Base-by-base conservation (phyloP, 2,797 vertebrate genomes). In the Propithecus deckenii region DNA sequence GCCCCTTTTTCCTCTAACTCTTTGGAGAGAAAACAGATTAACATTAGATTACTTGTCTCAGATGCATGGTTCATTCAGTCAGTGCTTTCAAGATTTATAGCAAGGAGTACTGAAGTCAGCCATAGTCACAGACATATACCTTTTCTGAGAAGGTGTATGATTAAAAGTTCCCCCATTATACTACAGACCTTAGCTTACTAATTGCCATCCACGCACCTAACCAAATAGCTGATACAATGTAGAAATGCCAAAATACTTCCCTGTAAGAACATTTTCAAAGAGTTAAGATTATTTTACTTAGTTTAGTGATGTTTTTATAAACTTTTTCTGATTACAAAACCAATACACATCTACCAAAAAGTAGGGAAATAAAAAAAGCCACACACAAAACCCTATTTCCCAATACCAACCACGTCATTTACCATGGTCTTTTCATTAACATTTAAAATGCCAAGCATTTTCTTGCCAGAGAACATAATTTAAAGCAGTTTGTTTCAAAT, bases 1-100 rank as follows among this genome's bases (percentile, higher is more conserved):
- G 0, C 95, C 98, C n/a, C 97, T 98, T 96, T 99, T 91, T 74
- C 98, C 97, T 98, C 97, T 99, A 41, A 98, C 96, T 91, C 99
- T 99, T 96, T 55, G 48, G 92, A 88, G 97, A 98, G 13, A 97
- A 97, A 96, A 95, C n/a, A 86, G 20, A 85, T n/a, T 52, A 48
- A 52, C 63, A 67, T 65, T 91, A 78, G 61, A 63, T 25, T 57
- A 65, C 30, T 8, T 74, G 35, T 38, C 57, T 93, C 52, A 84
- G n/a, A 65, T 43, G 41, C 35, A 67, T 4, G 7, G 38, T 41
- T 78, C 35, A 65, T 61, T 38, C 1, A 22, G 48, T 81, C 52
- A 83, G 55, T 30, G 10, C 25, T 67, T 88, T 90, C 18, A 85
- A 78, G 30, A 86, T 59, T 3, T 41, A 12, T 32, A 89, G 48